Percentiles rank a stretch among this genome's conserved stretches.
These are phyloP conservation scores for Geotrypetes seraphini DNA, from an alignment of 2,797 vertebrate genomes.

Conservation along the genomic window DNA sequence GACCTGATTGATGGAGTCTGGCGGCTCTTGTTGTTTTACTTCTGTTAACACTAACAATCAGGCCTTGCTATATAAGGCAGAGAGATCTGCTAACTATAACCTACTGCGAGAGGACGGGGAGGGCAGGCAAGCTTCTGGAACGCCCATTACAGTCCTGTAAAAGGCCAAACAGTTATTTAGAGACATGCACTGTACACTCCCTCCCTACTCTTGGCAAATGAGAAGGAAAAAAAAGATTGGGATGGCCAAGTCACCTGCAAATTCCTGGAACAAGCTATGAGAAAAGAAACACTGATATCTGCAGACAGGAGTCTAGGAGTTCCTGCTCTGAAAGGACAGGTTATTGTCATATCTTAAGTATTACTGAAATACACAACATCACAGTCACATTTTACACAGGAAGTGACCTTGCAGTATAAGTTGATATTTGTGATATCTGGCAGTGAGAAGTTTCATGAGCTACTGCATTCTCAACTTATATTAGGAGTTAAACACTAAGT, in stretches of 20 bases:
- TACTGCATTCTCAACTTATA: no score
- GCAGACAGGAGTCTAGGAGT: no score
- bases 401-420: no score
- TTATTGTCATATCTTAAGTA: not conserved
- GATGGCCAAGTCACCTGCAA: constrained; percentile 23
- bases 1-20: constrained; percentile 56
- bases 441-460: no score
- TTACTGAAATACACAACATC: no score
- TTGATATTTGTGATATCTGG: no score
- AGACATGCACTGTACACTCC: constrained; percentile 33
- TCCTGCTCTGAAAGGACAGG: constrained; percentile 18
- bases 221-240: constrained; percentile 15
- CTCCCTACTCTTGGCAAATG: constrained; percentile 41
- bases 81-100: constrained; percentile 47
- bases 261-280: constrained; percentile 27
- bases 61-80: constrained; percentile 57
- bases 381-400: no score
- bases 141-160: constrained; percentile 47
- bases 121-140: constrained; percentile 40
- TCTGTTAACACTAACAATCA: constrained; percentile 52
- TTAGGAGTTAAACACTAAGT: no score
- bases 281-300: constrained; percentile 21
- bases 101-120: constrained; percentile 23
- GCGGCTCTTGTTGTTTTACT: constrained; percentile 46
- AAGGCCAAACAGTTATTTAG: constrained; percentile 59